phyloP scores from a whole-genome alignment of 2,797 vertebrate species.

The Pempheris klunzingeri region DNA sequence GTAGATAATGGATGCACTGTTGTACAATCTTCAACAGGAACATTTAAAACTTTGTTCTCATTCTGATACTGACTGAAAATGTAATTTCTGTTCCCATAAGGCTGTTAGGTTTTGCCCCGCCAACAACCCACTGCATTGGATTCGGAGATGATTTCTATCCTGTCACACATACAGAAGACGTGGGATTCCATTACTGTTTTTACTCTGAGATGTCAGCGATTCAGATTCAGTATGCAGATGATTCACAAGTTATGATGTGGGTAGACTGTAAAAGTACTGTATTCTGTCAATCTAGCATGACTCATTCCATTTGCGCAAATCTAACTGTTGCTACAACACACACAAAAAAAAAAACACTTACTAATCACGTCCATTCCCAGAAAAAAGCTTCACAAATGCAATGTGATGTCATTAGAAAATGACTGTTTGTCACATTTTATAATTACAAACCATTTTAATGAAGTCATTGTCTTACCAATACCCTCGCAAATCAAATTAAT shows the following conservation, averaged over 20 bases:
- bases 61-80: background rate
- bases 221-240: slow-evolving; percentile 48
- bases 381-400: slow-evolving; percentile 28
- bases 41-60: slow-evolving; percentile 19
- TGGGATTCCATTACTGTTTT: slow-evolving; percentile 45
- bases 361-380: slow-evolving; percentile 34
- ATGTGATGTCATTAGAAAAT: no score
- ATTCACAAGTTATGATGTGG: slow-evolving; percentile 50
- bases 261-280: slow-evolving; percentile 38
- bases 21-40: slow-evolving; percentile 11
- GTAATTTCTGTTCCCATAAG: background rate
- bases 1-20: slow-evolving; percentile 45
- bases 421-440: slow-evolving; percentile 40
- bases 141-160: slow-evolving; percentile 13
- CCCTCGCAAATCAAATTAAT: slow-evolving; percentile 44
- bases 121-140: background rate
- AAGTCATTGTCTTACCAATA: slow-evolving; percentile 28
- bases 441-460: slow-evolving; percentile 46
- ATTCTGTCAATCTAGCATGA: slow-evolving; percentile 35
- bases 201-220: slow-evolving; percentile 37
- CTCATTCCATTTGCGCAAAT: slow-evolving; percentile 52
- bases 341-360: background rate
- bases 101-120: background rate
- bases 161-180: slow-evolving; percentile 13
- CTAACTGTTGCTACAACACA: slow-evolving; percentile 15